Evolutionary conservation across 2,113 vertebrate genomes (phyloP).

Genomic region (Lanius collurio): DNA sequence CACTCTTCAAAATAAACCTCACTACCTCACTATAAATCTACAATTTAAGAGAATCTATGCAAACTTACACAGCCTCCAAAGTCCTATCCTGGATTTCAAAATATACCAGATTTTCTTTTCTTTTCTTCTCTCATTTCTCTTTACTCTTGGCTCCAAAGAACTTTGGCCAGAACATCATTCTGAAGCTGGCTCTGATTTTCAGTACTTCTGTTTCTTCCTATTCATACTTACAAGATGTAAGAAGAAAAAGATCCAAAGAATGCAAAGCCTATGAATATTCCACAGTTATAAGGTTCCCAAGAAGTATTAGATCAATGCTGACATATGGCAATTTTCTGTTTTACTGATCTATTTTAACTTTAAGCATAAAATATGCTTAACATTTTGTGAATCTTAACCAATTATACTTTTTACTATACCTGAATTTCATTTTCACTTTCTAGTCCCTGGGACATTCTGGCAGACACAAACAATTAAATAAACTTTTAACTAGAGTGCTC

Average conservation of each 20-base stretch:
- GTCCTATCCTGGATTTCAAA: background rate
- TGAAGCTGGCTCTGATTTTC: background rate
- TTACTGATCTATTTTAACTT: background rate
- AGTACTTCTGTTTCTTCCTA: background rate
- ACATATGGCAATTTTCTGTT: background rate
- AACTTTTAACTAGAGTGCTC: conserved; percentile 37
- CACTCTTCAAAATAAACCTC: background rate
- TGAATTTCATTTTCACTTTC: conserved; percentile 11
- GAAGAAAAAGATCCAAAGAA: background rate
- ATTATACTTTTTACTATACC: background rate
- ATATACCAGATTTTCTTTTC: background rate
- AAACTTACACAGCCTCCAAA: background rate
- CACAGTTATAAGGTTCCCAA: background rate
- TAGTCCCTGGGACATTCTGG: background rate
- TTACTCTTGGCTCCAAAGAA: background rate
- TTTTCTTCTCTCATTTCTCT: background rate
- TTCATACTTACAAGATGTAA: background rate
- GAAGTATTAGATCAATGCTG: conserved; percentile 2
- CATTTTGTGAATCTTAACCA: background rate
- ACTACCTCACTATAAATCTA: background rate
- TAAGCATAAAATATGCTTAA: conserved; percentile 5
- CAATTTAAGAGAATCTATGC: background rate
- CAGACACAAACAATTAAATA: conserved; percentile 13
- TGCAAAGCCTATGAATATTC: background rate
- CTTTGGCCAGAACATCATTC: background rate